phyloP scores from a whole-genome alignment of 2,113 vertebrate genomes.

The Hepsetus odoe region DNA sequence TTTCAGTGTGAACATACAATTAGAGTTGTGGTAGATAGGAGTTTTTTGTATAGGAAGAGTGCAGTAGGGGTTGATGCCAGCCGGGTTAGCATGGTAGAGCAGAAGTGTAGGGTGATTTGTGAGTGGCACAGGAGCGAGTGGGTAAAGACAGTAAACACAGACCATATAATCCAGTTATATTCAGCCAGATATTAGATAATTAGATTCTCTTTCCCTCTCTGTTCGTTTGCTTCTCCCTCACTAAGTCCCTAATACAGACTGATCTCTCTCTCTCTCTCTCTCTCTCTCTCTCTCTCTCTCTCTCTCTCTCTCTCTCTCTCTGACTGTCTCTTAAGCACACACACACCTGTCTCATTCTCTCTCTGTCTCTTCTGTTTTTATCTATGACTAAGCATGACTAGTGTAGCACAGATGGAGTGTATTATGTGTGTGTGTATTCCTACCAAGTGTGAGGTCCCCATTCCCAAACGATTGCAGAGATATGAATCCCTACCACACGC shows the following conservation, averaged over 20 bases:
- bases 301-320: not conserved
- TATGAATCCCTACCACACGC: not conserved
- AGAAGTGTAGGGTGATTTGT: not conserved
- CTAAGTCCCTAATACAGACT: not conserved
- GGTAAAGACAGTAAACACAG: conserved; percentile 3
- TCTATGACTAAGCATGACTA: conserved; percentile 35
- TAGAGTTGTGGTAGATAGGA: no score
- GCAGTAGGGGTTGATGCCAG: not conserved
- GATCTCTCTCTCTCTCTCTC: not conserved
- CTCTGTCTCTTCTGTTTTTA: not conserved
- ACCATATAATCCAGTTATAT: conserved; percentile 6
- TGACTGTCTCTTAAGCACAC: conserved; percentile 24
- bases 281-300: conserved; percentile 6
- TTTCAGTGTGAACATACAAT: no score
- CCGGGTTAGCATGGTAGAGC: not conserved
- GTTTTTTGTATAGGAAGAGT: not conserved
- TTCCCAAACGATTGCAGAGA: not conserved
- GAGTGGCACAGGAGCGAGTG: not conserved
- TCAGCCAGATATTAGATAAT: conserved; percentile 38
- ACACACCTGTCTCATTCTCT: conserved; percentile 12
- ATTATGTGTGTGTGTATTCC: not conserved
- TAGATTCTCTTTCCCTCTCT: conserved; percentile 17
- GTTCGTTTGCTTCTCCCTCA: not conserved
- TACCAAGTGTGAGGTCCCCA: no score
- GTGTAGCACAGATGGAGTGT: conserved; percentile 1